Conservation (phyloP, 2,113 vertebrate genomes). For the Caranx ignobilis region DNA sequence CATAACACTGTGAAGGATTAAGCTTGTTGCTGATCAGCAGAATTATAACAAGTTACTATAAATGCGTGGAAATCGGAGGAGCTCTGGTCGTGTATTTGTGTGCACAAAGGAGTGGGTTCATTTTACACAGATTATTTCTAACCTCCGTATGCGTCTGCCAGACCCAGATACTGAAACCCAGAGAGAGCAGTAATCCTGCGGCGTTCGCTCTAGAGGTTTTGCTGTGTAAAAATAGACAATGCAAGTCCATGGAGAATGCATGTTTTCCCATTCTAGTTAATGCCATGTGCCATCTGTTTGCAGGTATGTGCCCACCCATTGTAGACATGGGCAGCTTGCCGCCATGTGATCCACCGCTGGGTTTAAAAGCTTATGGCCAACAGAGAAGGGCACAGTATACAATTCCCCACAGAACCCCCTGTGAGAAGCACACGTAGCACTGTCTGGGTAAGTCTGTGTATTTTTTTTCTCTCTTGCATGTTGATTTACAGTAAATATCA, state of each 20-base stretch:
- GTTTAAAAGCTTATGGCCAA: constrained; percentile 81
- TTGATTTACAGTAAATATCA: neutral
- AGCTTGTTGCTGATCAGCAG: neutral
- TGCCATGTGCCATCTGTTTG: constrained; percentile 76
- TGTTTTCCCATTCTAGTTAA: constrained; percentile 72
- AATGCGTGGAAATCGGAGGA: constrained; percentile 2
- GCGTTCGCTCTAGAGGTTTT: constrained; percentile 25
- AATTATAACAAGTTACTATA: neutral
- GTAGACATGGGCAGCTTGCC: constrained; percentile 61
- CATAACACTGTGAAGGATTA: neutral
- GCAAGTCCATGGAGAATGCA: constrained; percentile 70
- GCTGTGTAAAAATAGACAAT: constrained; percentile 78
- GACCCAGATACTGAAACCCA: constrained; percentile 35
- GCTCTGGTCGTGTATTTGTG: neutral
- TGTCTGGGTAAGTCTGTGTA: constrained; percentile 68
- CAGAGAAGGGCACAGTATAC: constrained; percentile 58
- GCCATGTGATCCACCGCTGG: constrained; percentile 80
- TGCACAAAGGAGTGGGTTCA: constrained; percentile 27
- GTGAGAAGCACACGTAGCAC: constrained; percentile 36
- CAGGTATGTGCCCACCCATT: constrained; percentile 79
- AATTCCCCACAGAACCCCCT: constrained; percentile 30
- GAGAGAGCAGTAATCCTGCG: constrained; percentile 48
- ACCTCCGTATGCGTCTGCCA: constrained; percentile 18
- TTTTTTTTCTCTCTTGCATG: neutral
- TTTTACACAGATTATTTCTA: constrained; percentile 45